phyloP scores from a whole-genome alignment of 1,140 invertebrate species.

The Drosophila littoralis region DNA sequence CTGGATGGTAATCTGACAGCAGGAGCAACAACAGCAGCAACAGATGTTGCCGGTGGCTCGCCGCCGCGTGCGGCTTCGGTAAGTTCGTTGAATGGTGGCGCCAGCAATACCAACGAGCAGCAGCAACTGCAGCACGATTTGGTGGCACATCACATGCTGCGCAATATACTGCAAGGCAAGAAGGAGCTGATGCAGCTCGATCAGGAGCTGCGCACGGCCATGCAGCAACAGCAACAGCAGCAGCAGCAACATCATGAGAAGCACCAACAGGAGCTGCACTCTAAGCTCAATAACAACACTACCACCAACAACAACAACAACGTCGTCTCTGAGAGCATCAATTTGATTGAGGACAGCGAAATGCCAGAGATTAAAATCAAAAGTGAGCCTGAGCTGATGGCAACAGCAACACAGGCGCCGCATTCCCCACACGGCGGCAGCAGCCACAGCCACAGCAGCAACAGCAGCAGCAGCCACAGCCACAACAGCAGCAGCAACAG shows the following conservation, averaged over 20 bases:
- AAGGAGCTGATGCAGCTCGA: slow-evolving; percentile 89
- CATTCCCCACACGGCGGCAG: slow-evolving; percentile 67
- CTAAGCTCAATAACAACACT: slow-evolving; percentile 82
- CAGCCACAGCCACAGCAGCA: slow-evolving; percentile 58
- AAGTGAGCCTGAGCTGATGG: slow-evolving; percentile 66
- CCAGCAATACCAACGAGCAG: slow-evolving; percentile 70
- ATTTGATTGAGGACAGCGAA: slow-evolving; percentile 70
- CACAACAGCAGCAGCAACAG: slow-evolving; percentile 55
- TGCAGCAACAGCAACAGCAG: slow-evolving; percentile 85
- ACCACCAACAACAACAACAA: slow-evolving; percentile 84
- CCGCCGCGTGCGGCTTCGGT: slow-evolving; percentile 72
- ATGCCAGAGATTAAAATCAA: slow-evolving; percentile 80
- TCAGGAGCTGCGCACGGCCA: slow-evolving; percentile 86
- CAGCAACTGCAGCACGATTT: slow-evolving; percentile 86
- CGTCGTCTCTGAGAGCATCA: slow-evolving; percentile 79
- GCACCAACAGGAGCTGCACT: slow-evolving; percentile 85
- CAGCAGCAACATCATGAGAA: slow-evolving; percentile 85
- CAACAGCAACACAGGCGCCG: slow-evolving; percentile 42
- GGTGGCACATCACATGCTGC: slow-evolving; percentile 91
- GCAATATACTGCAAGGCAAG: slow-evolving; percentile 93
- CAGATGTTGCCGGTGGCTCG: slow-evolving; percentile 54
- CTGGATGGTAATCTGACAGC: slow-evolving; percentile 51
- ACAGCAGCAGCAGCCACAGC: slow-evolving; percentile 45
- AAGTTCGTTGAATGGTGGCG: slow-evolving; percentile 71
- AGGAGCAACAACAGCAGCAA: slow-evolving; percentile 36